phyloP scores from a whole-genome alignment of 2,888 invertebrate species.

The Opisthograptis luteolata region DNA sequence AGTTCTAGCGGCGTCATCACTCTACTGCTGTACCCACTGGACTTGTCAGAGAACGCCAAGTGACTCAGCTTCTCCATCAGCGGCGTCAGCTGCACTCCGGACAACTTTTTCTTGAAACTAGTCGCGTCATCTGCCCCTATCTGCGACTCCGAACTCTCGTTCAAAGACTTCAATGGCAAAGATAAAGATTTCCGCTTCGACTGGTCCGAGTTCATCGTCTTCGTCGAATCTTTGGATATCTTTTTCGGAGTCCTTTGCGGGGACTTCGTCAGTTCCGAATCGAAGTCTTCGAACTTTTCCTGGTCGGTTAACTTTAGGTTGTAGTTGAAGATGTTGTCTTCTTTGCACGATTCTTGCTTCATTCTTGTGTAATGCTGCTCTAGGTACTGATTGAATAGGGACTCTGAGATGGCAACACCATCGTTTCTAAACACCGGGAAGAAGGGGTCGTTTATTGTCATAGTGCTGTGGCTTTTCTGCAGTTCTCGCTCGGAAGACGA shows the following conservation, averaged over 20 bases:
- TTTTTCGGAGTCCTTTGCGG: conserved; percentile 77
- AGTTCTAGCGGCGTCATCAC: conserved; percentile 86
- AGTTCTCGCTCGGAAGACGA: conserved; percentile 54
- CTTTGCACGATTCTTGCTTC: conserved; percentile 69
- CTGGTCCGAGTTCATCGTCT: conserved; percentile 63
- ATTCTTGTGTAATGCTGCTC: conserved; percentile 86
- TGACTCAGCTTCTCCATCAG: conserved; percentile 92
- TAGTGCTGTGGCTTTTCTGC: conserved; percentile 76
- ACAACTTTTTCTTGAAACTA: conserved; percentile 81
- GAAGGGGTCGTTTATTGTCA: conserved; percentile 91
- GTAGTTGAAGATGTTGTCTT: conserved; percentile 73
- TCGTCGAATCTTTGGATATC: conserved; percentile 58
- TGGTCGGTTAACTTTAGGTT: conserved; percentile 68
- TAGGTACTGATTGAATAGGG: conserved; percentile 88
- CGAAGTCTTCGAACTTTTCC: conserved; percentile 79
- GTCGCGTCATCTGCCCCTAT: conserved; percentile 63
- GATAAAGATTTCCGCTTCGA: conserved; percentile 85
- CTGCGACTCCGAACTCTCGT: conserved; percentile 70
- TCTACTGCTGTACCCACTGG: conserved; percentile 87
- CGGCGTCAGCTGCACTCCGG: conserved; percentile 90
- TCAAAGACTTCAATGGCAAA: conserved; percentile 88
- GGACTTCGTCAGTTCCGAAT: conserved; percentile 71
- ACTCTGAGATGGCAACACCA: conserved; percentile 88
- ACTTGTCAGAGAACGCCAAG: conserved; percentile 87
- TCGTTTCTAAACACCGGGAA: conserved; percentile 91